These are phyloP conservation scores for Antigone vipio DNA, from an alignment of 2,113 vertebrate genomes.

Conservation along the genomic window DNA sequence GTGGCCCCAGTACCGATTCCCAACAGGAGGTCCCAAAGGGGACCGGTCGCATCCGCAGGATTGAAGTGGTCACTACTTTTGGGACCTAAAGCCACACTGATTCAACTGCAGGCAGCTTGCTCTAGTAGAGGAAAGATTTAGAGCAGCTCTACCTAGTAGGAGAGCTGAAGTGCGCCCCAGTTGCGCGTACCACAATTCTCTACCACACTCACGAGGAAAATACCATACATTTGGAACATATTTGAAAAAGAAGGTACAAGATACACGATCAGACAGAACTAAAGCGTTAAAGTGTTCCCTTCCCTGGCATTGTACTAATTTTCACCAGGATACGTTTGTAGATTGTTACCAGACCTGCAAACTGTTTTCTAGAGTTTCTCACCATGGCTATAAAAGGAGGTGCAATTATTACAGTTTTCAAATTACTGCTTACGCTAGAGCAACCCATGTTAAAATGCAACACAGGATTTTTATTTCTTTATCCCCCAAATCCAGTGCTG, in stretches of 20 bases:
- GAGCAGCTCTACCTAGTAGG: neutral
- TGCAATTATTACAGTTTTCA: slow-evolving; percentile 27
- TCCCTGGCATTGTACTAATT: neutral
- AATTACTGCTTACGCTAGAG: neutral
- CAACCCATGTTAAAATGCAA: neutral
- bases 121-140: neutral
- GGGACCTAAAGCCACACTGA: neutral
- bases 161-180: neutral
- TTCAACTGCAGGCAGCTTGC: neutral
- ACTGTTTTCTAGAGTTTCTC: slow-evolving; percentile 6
- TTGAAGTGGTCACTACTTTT: neutral
- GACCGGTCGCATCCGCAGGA: rapidly evolving
- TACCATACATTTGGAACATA: neutral
- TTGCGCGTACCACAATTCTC: neutral
- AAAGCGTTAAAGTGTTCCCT: neutral
- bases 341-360: slow-evolving; percentile 30
- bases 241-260: neutral
- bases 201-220: neutral
- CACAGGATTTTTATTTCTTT: neutral
- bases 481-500: neutral
- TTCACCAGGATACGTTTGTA: neutral
- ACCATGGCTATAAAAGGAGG: neutral
- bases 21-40: neutral
- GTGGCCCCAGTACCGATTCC: neutral
- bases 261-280: neutral